Conservation (phyloP, 2,113 vertebrate species). For the Amphiprion ocellaris region DNA sequence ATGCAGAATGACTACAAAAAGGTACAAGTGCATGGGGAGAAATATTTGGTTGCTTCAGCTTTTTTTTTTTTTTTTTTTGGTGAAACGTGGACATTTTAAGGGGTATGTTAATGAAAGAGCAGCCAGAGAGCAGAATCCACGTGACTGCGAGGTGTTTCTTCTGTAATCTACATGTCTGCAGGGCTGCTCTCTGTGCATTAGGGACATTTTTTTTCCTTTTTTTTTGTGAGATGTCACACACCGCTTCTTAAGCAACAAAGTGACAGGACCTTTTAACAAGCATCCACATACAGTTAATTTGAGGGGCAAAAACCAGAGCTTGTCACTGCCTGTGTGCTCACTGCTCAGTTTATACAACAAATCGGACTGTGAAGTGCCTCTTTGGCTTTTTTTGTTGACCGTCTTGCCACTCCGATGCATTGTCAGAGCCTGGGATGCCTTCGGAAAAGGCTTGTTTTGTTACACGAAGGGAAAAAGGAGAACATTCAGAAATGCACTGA, state of each 20-base stretch:
- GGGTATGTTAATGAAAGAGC: conserved; percentile 66
- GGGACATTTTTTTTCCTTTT: conserved; percentile 26
- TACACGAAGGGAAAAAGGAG: background rate
- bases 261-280: conserved; percentile 59
- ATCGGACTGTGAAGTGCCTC: conserved; percentile 62
- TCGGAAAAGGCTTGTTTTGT: conserved; percentile 30
- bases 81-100: conserved; percentile 2
- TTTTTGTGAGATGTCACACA: conserved; percentile 37
- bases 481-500: conserved; percentile 14
- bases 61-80: background rate
- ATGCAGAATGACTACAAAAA: background rate
- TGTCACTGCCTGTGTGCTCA: conserved; percentile 69
- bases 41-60: background rate
- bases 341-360: conserved; percentile 53
- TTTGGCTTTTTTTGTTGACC: conserved; percentile 33
- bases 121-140: conserved; percentile 21
- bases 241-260: conserved; percentile 48
- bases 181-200: conserved; percentile 29
- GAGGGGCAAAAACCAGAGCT: conserved; percentile 52
- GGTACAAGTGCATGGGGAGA: background rate
- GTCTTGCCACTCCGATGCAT: conserved; percentile 40
- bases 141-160: conserved; percentile 44
- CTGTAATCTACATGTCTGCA: conserved; percentile 68
- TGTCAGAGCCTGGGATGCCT: conserved; percentile 25
- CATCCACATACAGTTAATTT: conserved; percentile 65